phyloP scores from a whole-genome alignment of 1,140 invertebrate species.

The Popillia japonica region DNA sequence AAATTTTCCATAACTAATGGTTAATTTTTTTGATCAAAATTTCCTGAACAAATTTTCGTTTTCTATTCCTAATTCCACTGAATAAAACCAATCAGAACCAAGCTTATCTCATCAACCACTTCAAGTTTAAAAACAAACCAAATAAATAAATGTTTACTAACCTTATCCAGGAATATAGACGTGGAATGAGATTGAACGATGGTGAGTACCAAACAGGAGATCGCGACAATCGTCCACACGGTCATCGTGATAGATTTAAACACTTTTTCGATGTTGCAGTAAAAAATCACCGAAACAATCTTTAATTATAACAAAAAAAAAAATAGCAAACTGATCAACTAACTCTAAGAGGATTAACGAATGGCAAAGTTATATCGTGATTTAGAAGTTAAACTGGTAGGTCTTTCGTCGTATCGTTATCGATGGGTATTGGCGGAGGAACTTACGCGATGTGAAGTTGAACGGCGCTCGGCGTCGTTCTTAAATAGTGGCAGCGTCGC shows the following conservation, averaged over 20 bases:
- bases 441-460: neutral
- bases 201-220: conserved; percentile 3
- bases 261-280: neutral
- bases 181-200: neutral
- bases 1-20: too few species aligned
- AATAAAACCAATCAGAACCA: too few species aligned
- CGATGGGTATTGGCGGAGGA: conserved; percentile 4
- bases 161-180: neutral
- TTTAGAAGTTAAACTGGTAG: neutral
- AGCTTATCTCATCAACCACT: too few species aligned
- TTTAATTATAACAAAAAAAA: neutral
- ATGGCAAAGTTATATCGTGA: neutral
- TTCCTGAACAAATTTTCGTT: too few species aligned
- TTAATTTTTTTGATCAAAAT: too few species aligned
- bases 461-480: neutral
- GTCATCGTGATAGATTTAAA: neutral
- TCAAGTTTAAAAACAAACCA: too few species aligned
- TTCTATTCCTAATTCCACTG: too few species aligned
- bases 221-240: neutral
- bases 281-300: neutral
- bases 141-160: neutral
- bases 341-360: neutral
- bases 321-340: neutral
- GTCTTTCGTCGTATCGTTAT: neutral
- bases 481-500: neutral